phyloP scores from a whole-genome alignment of 2,888 invertebrate species.

The Drosophila borborema region DNA sequence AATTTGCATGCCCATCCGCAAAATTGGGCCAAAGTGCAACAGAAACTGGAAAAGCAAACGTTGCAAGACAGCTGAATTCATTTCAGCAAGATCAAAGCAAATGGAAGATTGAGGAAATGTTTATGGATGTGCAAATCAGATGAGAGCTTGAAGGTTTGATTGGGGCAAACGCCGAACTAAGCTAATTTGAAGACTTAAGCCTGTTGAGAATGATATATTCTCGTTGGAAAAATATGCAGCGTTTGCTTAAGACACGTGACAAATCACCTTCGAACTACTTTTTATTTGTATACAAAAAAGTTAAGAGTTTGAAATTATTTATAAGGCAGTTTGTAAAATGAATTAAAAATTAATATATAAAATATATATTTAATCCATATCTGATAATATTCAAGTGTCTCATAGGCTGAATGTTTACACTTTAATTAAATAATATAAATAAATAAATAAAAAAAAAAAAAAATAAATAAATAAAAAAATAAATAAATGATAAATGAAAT shows the following conservation, averaged over 20 bases:
- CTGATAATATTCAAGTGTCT: too few species aligned
- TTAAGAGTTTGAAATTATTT: not conserved
- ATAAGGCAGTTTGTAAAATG: not conserved
- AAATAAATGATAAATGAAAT: too few species aligned
- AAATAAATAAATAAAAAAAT: too few species aligned
- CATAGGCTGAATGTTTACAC: too few species aligned
- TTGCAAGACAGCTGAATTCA: slow-evolving; percentile 12
- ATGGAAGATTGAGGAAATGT: not conserved
- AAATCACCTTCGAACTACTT: not conserved
- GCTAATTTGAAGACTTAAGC: not conserved
- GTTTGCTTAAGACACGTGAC: not conserved
- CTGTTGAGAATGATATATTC: not conserved
- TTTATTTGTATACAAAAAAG: too few species aligned
- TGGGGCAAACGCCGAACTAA: not conserved
- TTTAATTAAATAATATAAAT: too few species aligned
- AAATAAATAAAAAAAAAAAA: too few species aligned
- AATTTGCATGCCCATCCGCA: slow-evolving; percentile 41
- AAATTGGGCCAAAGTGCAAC: slow-evolving; percentile 57
- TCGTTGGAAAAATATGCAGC: not conserved
- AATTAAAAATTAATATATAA: too few species aligned
- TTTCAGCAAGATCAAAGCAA: not conserved
- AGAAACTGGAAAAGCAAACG: slow-evolving; percentile 6
- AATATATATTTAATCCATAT: too few species aligned
- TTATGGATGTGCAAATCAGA: not conserved
- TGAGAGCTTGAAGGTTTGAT: not conserved